phyloP scores from a whole-genome alignment of 2,888 invertebrate species.

The Conchocele bisecta region DNA sequence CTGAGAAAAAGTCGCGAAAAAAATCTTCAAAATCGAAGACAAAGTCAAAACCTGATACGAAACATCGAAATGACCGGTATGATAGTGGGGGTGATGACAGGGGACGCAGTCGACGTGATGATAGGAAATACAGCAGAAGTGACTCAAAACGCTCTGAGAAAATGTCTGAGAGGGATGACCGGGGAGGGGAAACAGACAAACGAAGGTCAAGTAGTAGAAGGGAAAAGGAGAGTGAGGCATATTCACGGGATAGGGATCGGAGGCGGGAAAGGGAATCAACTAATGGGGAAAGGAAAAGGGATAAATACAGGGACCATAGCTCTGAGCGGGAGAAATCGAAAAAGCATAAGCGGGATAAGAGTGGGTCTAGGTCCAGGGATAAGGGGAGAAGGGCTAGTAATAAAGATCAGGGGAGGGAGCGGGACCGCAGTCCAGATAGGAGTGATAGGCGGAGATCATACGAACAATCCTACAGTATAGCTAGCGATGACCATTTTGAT shows the following conservation, averaged over 20 bases:
- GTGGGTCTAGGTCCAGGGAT: slow-evolving; percentile 35
- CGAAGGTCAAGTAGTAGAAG: slow-evolving; percentile 14
- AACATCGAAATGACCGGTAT: slow-evolving; percentile 22
- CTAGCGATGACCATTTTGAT: slow-evolving; percentile 54
- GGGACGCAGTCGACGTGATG: too few relatives aligned
- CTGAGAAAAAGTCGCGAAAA: neutral
- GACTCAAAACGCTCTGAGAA: slow-evolving; percentile 40
- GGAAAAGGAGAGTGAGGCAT: too few relatives aligned
- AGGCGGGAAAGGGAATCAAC: slow-evolving; percentile 51
- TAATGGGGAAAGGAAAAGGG: slow-evolving; percentile 50
- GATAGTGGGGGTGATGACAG: slow-evolving; percentile 2
- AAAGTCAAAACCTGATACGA: slow-evolving; percentile 22
- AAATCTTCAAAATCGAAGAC: neutral
- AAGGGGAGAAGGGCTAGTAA: slow-evolving; percentile 5
- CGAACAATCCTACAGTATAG: slow-evolving; percentile 46
- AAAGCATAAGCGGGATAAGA: slow-evolving; percentile 14
- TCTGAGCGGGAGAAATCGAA: slow-evolving; percentile 30
- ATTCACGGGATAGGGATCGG: slow-evolving; percentile 6
- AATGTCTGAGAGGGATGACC: too few relatives aligned
- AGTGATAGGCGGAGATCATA: slow-evolving; percentile 40
- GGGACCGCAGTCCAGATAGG: slow-evolving; percentile 40
- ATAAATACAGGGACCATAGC: slow-evolving; percentile 29
- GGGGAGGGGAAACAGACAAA: slow-evolving; percentile 21
- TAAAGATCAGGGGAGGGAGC: slow-evolving; percentile 18
- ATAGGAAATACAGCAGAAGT: slow-evolving; percentile 29